Evolutionary conservation across 2,113 vertebrate genomes (phyloP).

Genomic region (Maccullochella peelii): DNA sequence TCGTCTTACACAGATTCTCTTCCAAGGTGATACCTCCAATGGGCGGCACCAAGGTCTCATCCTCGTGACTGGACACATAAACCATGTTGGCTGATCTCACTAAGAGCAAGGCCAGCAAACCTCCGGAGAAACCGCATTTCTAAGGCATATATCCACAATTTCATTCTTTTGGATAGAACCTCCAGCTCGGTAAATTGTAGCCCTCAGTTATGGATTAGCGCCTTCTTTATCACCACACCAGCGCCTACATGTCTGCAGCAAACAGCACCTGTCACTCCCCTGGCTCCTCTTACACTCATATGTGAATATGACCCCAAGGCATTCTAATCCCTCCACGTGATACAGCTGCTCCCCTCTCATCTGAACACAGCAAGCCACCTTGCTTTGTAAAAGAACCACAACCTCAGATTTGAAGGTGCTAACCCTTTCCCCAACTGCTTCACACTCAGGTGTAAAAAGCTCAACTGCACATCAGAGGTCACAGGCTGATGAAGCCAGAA

Average conservation of each 20-base stretch:
- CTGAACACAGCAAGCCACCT: slow-evolving; percentile 23
- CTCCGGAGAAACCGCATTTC: background rate
- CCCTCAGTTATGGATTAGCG: slow-evolving; percentile 9
- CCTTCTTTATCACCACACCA: slow-evolving; percentile 2
- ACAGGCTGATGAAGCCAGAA: slow-evolving; percentile 48
- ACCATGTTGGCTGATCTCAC: background rate
- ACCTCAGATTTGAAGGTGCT: slow-evolving; percentile 52
- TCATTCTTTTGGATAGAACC: background rate
- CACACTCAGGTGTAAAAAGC: slow-evolving; percentile 36
- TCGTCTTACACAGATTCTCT: slow-evolving; percentile 7
- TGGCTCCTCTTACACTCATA: slow-evolving; percentile 16
- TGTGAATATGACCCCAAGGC: slow-evolving; percentile 17
- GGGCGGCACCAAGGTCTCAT: slow-evolving; percentile 9
- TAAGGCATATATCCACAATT: slow-evolving; percentile 9
- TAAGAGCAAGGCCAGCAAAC: slow-evolving; percentile 13
- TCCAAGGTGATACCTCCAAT: slow-evolving; percentile 37
- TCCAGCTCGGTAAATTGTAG: slow-evolving; percentile 1
- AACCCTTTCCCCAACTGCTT: slow-evolving; percentile 35
- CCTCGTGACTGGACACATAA: background rate
- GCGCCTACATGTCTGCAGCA: background rate
- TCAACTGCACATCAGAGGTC: slow-evolving; percentile 54
- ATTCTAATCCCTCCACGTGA: slow-evolving; percentile 20
- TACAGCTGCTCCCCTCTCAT: slow-evolving; percentile 32
- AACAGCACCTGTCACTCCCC: slow-evolving; percentile 24
- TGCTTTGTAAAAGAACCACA: background rate